phyloP scores from a whole-genome alignment of 2,113 vertebrate genomes.

The Prunella himalayana region DNA sequence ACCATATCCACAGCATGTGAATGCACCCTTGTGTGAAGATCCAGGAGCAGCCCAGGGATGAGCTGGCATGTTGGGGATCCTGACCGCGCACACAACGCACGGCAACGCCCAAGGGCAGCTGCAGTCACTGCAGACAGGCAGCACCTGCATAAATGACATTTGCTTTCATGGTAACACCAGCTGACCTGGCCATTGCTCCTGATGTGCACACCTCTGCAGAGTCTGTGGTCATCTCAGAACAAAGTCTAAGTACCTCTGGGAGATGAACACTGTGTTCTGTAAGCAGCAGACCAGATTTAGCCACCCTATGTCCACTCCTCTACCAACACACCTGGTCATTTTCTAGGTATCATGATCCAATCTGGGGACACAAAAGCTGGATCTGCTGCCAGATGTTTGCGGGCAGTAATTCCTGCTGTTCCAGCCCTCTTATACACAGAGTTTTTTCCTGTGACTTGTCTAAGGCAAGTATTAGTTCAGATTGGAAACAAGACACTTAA shows the following conservation, averaged over 20 bases:
- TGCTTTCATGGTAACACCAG: background rate
- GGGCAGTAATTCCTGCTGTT: background rate
- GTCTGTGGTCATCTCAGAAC: background rate
- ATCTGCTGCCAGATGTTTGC: background rate
- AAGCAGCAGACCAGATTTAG: background rate
- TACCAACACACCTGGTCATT: background rate
- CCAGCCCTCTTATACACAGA: background rate
- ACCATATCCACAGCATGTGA: background rate
- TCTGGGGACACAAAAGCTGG: background rate
- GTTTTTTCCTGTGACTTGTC: background rate
- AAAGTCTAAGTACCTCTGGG: background rate
- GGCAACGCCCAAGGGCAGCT: background rate
- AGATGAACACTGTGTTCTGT: background rate
- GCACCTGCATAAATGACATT: background rate
- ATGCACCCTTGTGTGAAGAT: background rate
- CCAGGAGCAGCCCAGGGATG: background rate
- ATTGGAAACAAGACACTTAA: background rate
- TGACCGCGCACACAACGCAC: rapidly evolving
- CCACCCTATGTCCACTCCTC: rapidly evolving
- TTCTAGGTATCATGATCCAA: background rate
- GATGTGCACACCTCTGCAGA: rapidly evolving
- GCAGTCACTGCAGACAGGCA: background rate
- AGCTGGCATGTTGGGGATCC: rapidly evolving
- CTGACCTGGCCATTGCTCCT: background rate
- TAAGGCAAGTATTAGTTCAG: background rate